Percentiles rank a stretch among this genome's conserved stretches.
Conservation (phyloP, 2,888 invertebrate species). For the Netelia virgata region DNA sequence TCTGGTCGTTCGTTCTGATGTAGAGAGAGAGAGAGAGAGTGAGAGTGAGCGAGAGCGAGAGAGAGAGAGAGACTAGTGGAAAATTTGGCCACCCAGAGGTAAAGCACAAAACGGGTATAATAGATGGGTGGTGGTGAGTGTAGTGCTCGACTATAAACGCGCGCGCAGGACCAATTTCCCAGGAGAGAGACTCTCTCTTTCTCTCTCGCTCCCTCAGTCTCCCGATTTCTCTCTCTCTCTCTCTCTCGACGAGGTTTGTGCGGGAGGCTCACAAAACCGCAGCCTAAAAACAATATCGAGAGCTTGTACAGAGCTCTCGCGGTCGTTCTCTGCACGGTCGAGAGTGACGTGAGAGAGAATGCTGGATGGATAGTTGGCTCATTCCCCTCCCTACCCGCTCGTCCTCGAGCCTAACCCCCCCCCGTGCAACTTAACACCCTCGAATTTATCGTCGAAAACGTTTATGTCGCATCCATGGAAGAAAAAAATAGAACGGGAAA, state of each 20-base stretch:
- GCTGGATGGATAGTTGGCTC: constrained; percentile 74
- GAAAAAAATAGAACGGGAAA: neutral
- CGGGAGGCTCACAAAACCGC: constrained; percentile 78
- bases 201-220: neutral
- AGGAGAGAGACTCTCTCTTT: constrained; percentile 72
- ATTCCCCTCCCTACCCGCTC: too few species aligned
- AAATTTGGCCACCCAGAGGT: constrained; percentile 83
- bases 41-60: constrained; percentile 38
- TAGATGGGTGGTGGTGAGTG: constrained; percentile 83
- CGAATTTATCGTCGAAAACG: constrained; percentile 61
- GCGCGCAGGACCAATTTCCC: constrained; percentile 80
- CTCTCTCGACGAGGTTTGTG: neutral
- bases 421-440: constrained; percentile 73
- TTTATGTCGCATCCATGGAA: constrained; percentile 8
- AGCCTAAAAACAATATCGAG: constrained; percentile 82
- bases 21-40: constrained; percentile 33
- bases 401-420: constrained; percentile 40
- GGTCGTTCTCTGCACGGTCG: constrained; percentile 53
- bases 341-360: constrained; percentile 72
- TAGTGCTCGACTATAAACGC: constrained; percentile 77
- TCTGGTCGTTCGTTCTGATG: constrained; percentile 18
- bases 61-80: constrained; percentile 64
- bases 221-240: constrained; percentile 3
- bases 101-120: constrained; percentile 81
- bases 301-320: constrained; percentile 65